Conservation (phyloP, 2,113 vertebrate species). For the Gobius niger region DNA sequence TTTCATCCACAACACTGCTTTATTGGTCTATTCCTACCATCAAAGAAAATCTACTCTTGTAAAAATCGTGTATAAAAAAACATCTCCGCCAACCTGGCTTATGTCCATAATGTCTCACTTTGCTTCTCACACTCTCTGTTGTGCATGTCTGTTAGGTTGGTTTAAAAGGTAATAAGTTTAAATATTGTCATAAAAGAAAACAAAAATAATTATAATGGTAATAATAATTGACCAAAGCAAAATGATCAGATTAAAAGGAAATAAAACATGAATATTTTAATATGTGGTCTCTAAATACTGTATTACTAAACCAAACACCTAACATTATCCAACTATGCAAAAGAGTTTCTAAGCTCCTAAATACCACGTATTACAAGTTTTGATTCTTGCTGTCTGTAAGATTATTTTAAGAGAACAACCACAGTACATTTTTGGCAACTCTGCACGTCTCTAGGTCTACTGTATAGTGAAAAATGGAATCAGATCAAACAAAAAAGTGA, state of each 20-base stretch:
- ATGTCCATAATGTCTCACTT: slow-evolving; percentile 80
- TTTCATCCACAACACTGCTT: slow-evolving; percentile 25
- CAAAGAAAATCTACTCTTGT: slow-evolving; percentile 7
- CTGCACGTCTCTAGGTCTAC: slow-evolving; percentile 75
- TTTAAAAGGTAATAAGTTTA: not conserved
- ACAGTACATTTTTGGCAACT: not conserved
- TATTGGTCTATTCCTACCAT: slow-evolving; percentile 16
- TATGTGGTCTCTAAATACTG: not conserved
- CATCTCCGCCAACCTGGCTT: slow-evolving; percentile 70
- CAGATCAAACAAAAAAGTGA: slow-evolving; percentile 25
- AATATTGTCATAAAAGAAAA: not conserved
- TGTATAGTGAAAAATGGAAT: slow-evolving; percentile 40
- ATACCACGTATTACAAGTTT: no score
- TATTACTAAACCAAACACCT: no score
- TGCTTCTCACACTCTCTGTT: slow-evolving; percentile 72
- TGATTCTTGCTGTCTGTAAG: not conserved
- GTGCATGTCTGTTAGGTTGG: slow-evolving; percentile 67
- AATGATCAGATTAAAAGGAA: no score
- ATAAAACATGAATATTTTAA: no score
- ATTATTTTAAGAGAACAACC: not conserved
- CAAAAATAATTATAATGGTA: not conserved
- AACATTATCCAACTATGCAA: no score
- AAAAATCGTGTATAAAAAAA: slow-evolving; percentile 13
- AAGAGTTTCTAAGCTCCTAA: no score
- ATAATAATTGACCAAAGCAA: no score